Conservation (phyloP, 2,797 vertebrate species). For the Pantherophis alleghaniensis region DNA sequence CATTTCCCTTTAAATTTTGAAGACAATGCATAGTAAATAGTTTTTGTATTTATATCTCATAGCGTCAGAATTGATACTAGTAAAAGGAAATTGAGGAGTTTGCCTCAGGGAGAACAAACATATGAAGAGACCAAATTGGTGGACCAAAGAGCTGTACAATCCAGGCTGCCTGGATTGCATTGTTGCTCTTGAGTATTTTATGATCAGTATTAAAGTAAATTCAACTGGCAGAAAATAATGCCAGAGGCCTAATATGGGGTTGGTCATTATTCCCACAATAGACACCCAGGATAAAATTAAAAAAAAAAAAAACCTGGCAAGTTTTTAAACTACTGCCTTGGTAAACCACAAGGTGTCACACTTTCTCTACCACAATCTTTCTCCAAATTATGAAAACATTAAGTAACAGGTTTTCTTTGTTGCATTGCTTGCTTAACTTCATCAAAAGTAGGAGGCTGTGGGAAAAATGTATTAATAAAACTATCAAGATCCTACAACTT, state of each 20-base stretch:
- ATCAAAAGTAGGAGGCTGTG: background rate
- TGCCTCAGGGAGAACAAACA: background rate
- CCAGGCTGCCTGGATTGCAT: background rate
- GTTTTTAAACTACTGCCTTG: background rate
- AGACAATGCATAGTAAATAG: background rate
- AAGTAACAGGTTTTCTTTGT: background rate
- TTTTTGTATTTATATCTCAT: background rate
- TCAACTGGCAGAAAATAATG: background rate
- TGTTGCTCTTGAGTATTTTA: background rate
- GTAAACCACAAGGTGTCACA: constrained; percentile 26
- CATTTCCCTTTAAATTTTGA: background rate
- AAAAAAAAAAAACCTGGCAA: background rate
- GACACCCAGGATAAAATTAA: background rate
- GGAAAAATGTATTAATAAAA: background rate
- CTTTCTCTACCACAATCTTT: constrained; percentile 13
- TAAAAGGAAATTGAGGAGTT: background rate
- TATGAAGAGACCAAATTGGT: background rate
- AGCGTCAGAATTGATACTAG: background rate
- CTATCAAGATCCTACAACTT: background rate
- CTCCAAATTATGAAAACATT: background rate
- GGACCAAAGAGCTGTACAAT: background rate
- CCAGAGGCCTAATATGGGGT: background rate
- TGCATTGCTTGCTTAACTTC: background rate
- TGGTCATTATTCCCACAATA: background rate
- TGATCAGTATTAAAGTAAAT: background rate